These are phyloP conservation scores for Lissocephala sabroskyi DNA, from an alignment of 2,888 invertebrate genomes.

Conservation along the genomic window DNA sequence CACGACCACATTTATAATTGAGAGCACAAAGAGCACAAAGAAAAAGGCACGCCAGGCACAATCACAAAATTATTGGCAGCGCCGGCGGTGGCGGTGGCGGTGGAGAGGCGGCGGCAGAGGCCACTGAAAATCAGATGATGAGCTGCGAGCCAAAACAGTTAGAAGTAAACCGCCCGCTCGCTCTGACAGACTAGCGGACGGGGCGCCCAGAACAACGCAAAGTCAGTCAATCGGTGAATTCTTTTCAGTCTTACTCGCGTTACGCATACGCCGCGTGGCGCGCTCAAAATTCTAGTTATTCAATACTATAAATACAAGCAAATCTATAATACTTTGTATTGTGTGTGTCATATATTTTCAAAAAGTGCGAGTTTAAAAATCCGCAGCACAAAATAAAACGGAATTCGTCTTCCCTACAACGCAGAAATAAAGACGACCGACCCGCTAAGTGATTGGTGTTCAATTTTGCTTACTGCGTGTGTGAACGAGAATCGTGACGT, in stretches of 20 bases:
- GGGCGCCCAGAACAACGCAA: not conserved
- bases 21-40: slow-evolving; percentile 30
- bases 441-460: no score
- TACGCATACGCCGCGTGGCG: slow-evolving; percentile 49
- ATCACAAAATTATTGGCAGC: not conserved
- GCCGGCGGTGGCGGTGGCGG: slow-evolving; percentile 12
- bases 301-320: no score
- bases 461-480: no score
- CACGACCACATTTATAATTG: slow-evolving; percentile 42
- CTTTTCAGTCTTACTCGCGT: slow-evolving; percentile 27
- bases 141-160: slow-evolving; percentile 52
- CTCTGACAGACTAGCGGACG: slow-evolving; percentile 53
- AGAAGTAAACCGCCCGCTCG: slow-evolving; percentile 59
- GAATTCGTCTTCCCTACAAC: no score
- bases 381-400: no score
- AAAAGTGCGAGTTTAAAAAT: no score
- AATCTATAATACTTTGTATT: no score
- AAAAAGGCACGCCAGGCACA: not conserved
- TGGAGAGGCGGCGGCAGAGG: slow-evolving; percentile 20
- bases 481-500: no score
- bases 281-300: no score
- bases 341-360: no score
- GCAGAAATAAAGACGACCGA: no score
- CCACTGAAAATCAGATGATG: slow-evolving; percentile 51
- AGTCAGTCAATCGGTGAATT: not conserved